Conservation (phyloP, 2,888 invertebrate species). For the Ormyrus pomaceus region DNA sequence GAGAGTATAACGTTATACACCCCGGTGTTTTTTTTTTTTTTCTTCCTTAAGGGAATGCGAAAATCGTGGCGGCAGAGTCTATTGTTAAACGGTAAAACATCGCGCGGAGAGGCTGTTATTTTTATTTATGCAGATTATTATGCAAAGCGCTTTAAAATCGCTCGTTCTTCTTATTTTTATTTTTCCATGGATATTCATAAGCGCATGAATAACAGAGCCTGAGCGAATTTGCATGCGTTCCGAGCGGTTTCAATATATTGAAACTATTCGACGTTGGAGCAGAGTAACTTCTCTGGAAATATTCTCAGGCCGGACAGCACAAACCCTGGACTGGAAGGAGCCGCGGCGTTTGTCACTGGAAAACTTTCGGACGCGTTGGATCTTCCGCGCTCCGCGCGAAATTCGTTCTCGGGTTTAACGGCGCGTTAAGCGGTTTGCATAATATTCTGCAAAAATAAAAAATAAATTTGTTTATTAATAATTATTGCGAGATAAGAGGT, state of each 20-base stretch:
- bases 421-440: background rate
- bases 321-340: no score
- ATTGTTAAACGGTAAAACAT: constrained; percentile 19
- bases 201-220: constrained; percentile 23
- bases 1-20: constrained; percentile 15
- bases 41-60: background rate
- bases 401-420: background rate
- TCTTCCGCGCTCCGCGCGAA: background rate
- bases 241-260: background rate
- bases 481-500: background rate
- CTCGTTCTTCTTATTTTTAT: background rate
- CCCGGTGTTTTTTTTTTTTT: constrained; percentile 16
- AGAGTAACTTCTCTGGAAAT: background rate
- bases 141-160: constrained; percentile 17
- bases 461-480: background rate
- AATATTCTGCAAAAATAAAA: constrained; percentile 10
- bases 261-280: constrained; percentile 10
- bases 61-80: background rate
- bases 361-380: background rate
- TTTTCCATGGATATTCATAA: constrained; percentile 25
- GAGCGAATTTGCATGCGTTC: constrained; percentile 16
- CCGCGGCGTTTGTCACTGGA: background rate
- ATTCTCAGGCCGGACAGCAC: background rate
- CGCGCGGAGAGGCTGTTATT: constrained; percentile 5
- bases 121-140: constrained; percentile 35